phyloP scores from a whole-genome alignment of 2,113 vertebrate species.

The Dicrurus megarhynchus region DNA sequence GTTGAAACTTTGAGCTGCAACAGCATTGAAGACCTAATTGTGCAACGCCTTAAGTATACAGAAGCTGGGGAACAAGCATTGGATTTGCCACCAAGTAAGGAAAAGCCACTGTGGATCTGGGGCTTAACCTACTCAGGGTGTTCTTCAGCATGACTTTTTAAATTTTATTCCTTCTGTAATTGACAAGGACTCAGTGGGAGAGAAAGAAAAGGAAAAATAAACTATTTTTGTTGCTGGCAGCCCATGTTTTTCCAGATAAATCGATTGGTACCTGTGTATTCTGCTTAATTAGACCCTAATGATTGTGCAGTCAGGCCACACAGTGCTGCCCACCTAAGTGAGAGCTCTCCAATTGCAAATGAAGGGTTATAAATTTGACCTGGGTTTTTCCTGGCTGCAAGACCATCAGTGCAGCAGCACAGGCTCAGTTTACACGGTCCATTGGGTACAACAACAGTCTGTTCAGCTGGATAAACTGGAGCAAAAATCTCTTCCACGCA shows the following conservation, averaged over 20 bases:
- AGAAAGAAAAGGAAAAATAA: not conserved
- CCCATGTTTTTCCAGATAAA: not conserved
- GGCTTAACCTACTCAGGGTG: not conserved
- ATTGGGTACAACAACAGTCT: not conserved
- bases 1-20: not conserved
- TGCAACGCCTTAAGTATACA: not conserved
- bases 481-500: not conserved
- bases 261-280: not conserved
- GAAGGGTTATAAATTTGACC: not conserved
- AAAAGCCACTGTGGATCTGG: not conserved
- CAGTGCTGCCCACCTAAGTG: not conserved
- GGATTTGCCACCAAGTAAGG: not conserved
- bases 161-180: not conserved
- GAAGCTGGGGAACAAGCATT: not conserved
- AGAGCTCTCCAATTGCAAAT: not conserved
- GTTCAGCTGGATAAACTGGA: not conserved
- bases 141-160: not conserved
- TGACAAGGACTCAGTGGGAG: fast-evolving
- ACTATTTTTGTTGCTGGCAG: not conserved
- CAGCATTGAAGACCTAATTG: not conserved
- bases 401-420: not conserved
- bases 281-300: not conserved
- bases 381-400: not conserved
- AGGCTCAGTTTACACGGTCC: not conserved
- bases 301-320: not conserved